phyloP scores from a whole-genome alignment of 37 sponge, comb jelly and placozoan species.

The Diacarnus erythraeanus region DNA sequence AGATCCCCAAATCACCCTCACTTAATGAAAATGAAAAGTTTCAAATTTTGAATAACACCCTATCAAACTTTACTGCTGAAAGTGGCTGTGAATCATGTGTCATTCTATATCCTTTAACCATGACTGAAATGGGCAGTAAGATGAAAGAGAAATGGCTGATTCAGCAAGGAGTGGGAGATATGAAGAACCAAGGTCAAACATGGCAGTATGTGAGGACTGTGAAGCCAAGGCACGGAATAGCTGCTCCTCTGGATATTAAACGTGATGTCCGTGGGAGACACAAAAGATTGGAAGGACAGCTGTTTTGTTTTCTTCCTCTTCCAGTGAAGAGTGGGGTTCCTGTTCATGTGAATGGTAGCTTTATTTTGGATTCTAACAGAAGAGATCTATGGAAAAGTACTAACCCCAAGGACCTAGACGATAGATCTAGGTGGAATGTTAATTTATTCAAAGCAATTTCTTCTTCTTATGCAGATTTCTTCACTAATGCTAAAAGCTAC shows the following conservation, averaged over 20 bases:
- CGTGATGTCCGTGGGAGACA: background rate
- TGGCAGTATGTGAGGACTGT: slow-evolving; percentile 37
- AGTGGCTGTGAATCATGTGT: background rate
- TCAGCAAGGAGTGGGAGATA: slow-evolving; percentile 66
- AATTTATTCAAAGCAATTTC: slow-evolving; percentile 46
- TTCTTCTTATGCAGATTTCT: slow-evolving; percentile 63
- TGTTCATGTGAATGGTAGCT: slow-evolving; percentile 80
- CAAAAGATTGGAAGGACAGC: slow-evolving; percentile 10
- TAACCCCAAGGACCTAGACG: slow-evolving; percentile 20
- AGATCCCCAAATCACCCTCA: background rate
- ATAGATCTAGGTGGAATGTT: slow-evolving; percentile 58
- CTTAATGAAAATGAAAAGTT: no score
- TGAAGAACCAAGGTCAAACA: slow-evolving; percentile 1
- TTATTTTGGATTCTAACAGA: slow-evolving; percentile 56
- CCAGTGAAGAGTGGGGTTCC: slow-evolving; percentile 45
- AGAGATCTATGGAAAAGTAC: slow-evolving; percentile 52
- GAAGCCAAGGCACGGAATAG: slow-evolving; percentile 65
- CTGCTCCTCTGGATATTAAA: slow-evolving; percentile 28
- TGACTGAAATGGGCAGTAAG: background rate
- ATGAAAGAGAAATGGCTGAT: slow-evolving; percentile 49
- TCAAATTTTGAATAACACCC: background rate
- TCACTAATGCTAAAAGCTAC: slow-evolving; percentile 8
- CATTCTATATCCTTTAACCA: slow-evolving; percentile 14
- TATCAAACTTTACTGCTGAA: background rate
- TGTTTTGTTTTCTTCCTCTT: slow-evolving; percentile 76